A percentile compares a stretch with the other conserved stretches of the same genome.
Evolutionary conservation across 2,888 invertebrate species (phyloP).

Genomic region (Adelognathus sp.): DNA sequence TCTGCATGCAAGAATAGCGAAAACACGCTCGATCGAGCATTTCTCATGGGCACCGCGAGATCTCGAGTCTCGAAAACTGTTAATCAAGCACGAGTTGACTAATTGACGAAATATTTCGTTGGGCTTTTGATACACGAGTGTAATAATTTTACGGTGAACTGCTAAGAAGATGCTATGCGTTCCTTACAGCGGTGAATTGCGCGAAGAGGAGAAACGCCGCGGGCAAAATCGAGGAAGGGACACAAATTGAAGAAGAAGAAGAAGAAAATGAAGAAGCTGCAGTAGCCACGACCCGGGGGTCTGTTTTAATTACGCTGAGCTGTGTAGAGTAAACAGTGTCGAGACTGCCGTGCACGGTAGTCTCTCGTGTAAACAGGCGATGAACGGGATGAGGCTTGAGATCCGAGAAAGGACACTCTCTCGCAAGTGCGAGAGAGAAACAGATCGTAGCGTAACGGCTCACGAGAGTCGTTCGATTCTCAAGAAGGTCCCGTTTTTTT

Average conservation of each 20-base stretch:
- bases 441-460: constrained; percentile 46
- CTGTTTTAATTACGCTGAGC: constrained; percentile 60
- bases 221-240: too few species aligned
- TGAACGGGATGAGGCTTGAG: constrained; percentile 17
- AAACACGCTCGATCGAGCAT: constrained; percentile 35
- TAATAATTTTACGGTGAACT: constrained; percentile 1
- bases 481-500: constrained; percentile 29
- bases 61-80: constrained; percentile 41
- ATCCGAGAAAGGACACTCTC: constrained; percentile 10
- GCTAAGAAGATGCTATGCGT: neutral
- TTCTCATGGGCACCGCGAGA: neutral
- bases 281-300: constrained; percentile 33
- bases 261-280: neutral
- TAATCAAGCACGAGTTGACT: constrained; percentile 52
- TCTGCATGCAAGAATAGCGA: constrained; percentile 40
- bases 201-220: constrained; percentile 32
- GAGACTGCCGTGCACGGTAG: constrained; percentile 45
- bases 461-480: constrained; percentile 50
- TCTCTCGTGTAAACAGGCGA: constrained; percentile 52
- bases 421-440: constrained; percentile 10
- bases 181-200: constrained; percentile 7
- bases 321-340: constrained; percentile 57
- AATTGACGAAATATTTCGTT: constrained; percentile 51
- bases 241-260: too few species aligned
- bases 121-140: neutral